These are phyloP conservation scores for Drosophila grimshawi DNA, from an alignment of 1,140 invertebrate genomes.

Conservation along the genomic window DNA sequence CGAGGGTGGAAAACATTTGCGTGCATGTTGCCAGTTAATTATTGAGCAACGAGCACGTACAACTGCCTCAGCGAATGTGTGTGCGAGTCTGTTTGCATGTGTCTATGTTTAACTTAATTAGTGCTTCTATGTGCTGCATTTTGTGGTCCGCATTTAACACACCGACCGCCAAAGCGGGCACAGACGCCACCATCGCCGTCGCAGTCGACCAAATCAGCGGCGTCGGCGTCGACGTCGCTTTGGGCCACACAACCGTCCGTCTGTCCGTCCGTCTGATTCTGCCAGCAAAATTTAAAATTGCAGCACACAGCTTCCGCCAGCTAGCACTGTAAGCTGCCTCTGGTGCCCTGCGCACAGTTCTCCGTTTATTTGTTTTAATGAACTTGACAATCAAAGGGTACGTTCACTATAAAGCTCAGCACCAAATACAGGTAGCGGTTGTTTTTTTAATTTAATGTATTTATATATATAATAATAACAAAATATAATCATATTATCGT, in stretches of 20 bases:
- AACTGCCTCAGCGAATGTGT: slow-evolving; percentile 35
- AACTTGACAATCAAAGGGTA: slow-evolving; percentile 3
- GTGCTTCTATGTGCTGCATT: slow-evolving; percentile 73
- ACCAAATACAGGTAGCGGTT: neutral
- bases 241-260: slow-evolving; percentile 27
- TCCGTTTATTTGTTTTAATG: slow-evolving; percentile 66
- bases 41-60: slow-evolving; percentile 74
- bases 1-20: slow-evolving; percentile 50
- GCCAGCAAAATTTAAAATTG: slow-evolving; percentile 71
- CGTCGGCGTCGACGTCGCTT: slow-evolving; percentile 6
- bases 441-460: too few species aligned
- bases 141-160: slow-evolving; percentile 78
- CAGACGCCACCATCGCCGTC: slow-evolving; percentile 10
- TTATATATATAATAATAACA: too few species aligned
- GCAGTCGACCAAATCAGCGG: neutral
- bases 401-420: neutral
- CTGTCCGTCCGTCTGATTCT: slow-evolving; percentile 23
- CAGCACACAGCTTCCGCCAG: slow-evolving; percentile 56
- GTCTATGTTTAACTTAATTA: slow-evolving; percentile 81
- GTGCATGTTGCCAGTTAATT: slow-evolving; percentile 79
- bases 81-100: slow-evolving; percentile 68
- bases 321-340: slow-evolving; percentile 34
- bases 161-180: slow-evolving; percentile 51
- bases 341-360: slow-evolving; percentile 38
- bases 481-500: too few species aligned